Evolutionary conservation across 2,113 vertebrate species (phyloP).

Genomic region (Mus pahari): DNA sequence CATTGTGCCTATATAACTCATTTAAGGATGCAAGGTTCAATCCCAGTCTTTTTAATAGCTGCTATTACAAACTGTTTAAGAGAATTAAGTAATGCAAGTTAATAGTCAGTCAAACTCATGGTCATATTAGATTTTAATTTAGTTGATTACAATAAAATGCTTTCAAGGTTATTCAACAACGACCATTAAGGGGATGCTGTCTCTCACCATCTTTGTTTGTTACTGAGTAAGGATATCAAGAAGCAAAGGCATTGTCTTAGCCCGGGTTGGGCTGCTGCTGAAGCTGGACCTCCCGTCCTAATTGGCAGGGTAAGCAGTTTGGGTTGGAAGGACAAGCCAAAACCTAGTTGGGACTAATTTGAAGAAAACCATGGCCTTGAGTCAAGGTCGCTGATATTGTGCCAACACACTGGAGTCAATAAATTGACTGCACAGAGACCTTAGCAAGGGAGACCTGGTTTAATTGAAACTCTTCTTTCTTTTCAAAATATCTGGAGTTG

Average conservation of each 20-base stretch:
- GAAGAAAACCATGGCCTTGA: background rate
- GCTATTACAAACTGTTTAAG: too few relatives aligned
- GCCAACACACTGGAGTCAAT: background rate
- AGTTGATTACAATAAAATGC: too few relatives aligned
- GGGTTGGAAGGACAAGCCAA: background rate
- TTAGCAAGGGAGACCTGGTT: background rate
- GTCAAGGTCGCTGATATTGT: background rate
- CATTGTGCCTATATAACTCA: too few relatives aligned
- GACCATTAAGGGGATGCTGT: background rate
- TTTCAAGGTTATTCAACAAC: background rate
- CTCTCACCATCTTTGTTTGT: background rate
- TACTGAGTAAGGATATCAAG: background rate
- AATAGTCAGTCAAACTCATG: too few relatives aligned
- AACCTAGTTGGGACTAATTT: background rate
- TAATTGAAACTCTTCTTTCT: background rate
- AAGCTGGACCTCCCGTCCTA: background rate
- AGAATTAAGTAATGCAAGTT: too few relatives aligned
- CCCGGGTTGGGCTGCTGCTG: background rate
- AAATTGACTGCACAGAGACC: background rate
- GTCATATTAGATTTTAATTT: too few relatives aligned
- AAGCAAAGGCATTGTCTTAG: background rate
- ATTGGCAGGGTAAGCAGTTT: background rate
- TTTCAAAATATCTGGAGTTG: constrained; percentile 25
- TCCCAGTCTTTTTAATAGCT: too few relatives aligned
- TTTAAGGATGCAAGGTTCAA: too few relatives aligned